Evolutionary conservation across 2,113 vertebrate genomes (phyloP).

Genomic region (Callithrix jacchus): DNA sequence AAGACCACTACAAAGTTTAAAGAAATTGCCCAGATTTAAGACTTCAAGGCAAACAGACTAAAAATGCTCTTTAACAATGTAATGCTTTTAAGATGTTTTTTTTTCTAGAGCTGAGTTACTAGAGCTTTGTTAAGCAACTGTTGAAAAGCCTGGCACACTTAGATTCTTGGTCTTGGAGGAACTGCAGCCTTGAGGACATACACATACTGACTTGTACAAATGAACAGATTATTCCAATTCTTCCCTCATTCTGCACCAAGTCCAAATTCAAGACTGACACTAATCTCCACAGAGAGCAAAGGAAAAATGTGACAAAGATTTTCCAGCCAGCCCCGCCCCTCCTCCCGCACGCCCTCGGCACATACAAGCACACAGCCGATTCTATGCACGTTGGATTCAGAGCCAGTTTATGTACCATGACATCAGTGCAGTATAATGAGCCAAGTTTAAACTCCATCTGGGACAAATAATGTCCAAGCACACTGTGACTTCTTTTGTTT

Average conservation of each 20-base stretch:
- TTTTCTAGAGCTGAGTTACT: neutral
- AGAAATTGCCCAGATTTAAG: slow-evolving; percentile 18
- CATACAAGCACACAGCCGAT: slow-evolving; percentile 66
- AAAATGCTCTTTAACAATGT: slow-evolving; percentile 8
- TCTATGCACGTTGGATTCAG: slow-evolving; percentile 54
- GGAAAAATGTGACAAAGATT: slow-evolving; percentile 74
- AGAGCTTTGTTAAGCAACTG: neutral
- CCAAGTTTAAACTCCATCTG: slow-evolving; percentile 82
- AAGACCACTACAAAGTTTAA: slow-evolving; percentile 27
- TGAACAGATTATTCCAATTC: slow-evolving; percentile 37
- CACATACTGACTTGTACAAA: neutral
- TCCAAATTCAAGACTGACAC: slow-evolving; percentile 64
- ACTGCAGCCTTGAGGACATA: neutral
- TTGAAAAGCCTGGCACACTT: neutral
- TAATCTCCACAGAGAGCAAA: slow-evolving; percentile 55
- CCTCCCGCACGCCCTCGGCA: slow-evolving; percentile 28
- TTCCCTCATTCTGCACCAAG: slow-evolving; percentile 58
- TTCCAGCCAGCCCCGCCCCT: slow-evolving; percentile 72
- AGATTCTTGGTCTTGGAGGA: neutral
- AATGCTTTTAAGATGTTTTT: slow-evolving; percentile 9
- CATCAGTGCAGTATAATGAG: slow-evolving; percentile 71
- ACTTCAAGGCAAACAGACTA: neutral
- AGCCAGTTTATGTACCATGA: slow-evolving; percentile 76
- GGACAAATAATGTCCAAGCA: slow-evolving; percentile 77
- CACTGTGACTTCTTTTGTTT: slow-evolving; percentile 81